phyloP scores from a whole-genome alignment of 2,888 invertebrate genomes.

The Hymenopus coronatus region DNA sequence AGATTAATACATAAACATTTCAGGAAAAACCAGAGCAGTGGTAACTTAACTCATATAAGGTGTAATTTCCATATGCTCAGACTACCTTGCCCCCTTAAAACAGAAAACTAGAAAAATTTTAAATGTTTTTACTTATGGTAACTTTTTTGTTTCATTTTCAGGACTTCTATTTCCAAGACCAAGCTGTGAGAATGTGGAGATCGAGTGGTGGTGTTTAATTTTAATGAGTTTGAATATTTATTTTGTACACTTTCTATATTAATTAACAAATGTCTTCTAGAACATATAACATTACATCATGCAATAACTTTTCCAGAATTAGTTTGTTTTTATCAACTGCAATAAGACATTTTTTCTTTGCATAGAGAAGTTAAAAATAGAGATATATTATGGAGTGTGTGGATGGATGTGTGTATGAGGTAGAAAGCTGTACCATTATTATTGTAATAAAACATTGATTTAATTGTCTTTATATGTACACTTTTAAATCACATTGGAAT shows the following conservation, averaged over 20 bases:
- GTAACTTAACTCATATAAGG: no score
- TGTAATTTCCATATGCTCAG: no score
- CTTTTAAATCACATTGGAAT: background rate
- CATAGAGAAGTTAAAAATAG: no score
- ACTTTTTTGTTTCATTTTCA: constrained; percentile 39
- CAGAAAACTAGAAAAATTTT: no score
- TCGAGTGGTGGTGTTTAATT: background rate
- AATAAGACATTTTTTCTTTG: background rate
- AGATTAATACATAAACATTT: no score
- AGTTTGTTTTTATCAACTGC: background rate
- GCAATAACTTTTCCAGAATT: background rate
- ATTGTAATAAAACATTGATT: background rate
- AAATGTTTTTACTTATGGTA: no score
- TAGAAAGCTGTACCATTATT: background rate
- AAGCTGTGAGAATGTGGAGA: constrained; percentile 36
- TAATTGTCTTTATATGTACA: background rate
- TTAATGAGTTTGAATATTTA: background rate
- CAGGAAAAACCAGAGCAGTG: no score
- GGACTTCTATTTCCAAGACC: constrained; percentile 49
- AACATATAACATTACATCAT: background rate
- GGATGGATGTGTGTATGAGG: background rate
- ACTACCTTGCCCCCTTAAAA: no score
- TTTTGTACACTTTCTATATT: background rate
- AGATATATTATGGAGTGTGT: no score
- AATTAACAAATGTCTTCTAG: background rate